A percentile compares a stretch with the other conserved stretches of the same genome.
phyloP scores from a whole-genome alignment of 2,113 vertebrate genomes.

The Ptyas mucosa region DNA sequence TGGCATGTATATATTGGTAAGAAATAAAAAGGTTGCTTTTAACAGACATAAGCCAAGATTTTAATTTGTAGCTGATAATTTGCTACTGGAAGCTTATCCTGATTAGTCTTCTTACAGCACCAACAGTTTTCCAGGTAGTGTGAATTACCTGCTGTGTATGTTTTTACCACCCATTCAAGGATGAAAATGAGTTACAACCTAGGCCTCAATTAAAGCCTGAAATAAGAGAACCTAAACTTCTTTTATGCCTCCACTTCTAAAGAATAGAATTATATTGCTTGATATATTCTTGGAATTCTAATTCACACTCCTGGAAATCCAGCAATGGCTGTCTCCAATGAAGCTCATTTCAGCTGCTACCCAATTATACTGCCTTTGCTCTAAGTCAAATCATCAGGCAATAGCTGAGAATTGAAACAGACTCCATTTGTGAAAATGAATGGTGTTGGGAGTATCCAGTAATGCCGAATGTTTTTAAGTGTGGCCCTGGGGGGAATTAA shows the following conservation, averaged over 20 bases:
- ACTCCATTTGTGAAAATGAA: constrained; percentile 77
- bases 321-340: constrained; percentile 75
- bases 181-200: constrained; percentile 83
- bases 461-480: constrained; percentile 70
- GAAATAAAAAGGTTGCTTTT: constrained; percentile 63
- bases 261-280: constrained; percentile 83
- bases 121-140: constrained; percentile 95
- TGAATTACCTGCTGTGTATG: constrained; percentile 96
- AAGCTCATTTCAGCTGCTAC: constrained; percentile 73
- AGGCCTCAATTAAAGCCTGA: constrained; percentile 78
- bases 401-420: constrained; percentile 80
- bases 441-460: constrained; percentile 62
- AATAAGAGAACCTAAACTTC: constrained; percentile 78
- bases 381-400: constrained; percentile 79
- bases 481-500: constrained; percentile 68
- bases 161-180: constrained; percentile 88
- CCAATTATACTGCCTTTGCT: constrained; percentile 82
- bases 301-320: constrained; percentile 81
- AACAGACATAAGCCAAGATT: constrained; percentile 74
- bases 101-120: constrained; percentile 91
- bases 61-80: constrained; percentile 99
- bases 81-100: constrained; percentile 87
- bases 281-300: constrained; percentile 87
- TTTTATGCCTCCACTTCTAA: constrained; percentile 79
- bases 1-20: constrained; percentile 51